These are phyloP conservation scores for Matsumyia berberina DNA, from an alignment of 2,888 invertebrate species.

Conservation along the genomic window DNA sequence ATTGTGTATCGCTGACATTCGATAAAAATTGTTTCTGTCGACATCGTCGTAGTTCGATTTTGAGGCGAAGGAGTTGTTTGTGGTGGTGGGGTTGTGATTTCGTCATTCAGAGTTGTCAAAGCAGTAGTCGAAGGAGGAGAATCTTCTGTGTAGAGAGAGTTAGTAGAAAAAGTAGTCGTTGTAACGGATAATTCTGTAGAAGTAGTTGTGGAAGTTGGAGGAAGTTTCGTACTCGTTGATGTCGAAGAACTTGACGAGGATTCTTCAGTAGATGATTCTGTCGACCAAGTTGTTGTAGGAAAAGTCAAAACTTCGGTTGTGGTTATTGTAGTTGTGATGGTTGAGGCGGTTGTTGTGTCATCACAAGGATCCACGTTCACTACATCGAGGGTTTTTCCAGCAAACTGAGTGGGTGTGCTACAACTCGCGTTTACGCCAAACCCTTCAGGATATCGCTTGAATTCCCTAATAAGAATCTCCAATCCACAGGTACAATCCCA, in stretches of 20 bases:
- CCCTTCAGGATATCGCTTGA: conserved; percentile 8
- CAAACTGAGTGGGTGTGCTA: conserved; percentile 51
- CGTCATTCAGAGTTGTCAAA: conserved; percentile 1
- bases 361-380: conserved; percentile 9
- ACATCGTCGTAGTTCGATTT: conserved; percentile 46
- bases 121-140: neutral
- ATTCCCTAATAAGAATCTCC: conserved; percentile 42
- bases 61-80: conserved; percentile 51
- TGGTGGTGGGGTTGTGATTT: neutral
- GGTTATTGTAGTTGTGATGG: neutral
- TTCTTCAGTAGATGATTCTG: neutral
- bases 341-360: conserved; percentile 4
- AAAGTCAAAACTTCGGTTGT: too few relatives aligned
- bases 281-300: too few relatives aligned
- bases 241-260: conserved; percentile 6
- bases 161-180: neutral
- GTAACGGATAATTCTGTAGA: neutral
- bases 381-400: conserved; percentile 11
- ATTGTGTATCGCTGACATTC: conserved; percentile 23
- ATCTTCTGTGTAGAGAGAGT: neutral
- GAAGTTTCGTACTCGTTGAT: neutral
- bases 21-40: conserved; percentile 33
- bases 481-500: conserved; percentile 78
- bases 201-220: conserved; percentile 12
- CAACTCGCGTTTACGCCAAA: conserved; percentile 58